Conservation (phyloP, 2,888 invertebrate genomes). For the Amaurobius ferox region DNA sequence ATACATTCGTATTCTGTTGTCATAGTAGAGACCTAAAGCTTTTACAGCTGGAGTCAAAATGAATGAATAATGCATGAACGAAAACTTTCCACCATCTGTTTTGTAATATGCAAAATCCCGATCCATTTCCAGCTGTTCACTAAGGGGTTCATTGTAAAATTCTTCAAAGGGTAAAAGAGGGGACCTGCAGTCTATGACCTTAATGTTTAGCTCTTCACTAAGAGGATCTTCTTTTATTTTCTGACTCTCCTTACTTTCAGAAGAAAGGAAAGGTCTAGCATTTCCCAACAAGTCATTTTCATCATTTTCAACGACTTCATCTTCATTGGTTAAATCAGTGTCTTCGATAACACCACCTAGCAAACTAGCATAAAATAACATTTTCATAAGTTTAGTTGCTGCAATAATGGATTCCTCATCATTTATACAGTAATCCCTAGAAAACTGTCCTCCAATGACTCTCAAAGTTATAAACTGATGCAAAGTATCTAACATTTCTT, state of each 20-base stretch:
- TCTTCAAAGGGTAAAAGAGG: slow-evolving; percentile 91
- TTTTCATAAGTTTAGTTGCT: slow-evolving; percentile 91
- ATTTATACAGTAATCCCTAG: slow-evolving; percentile 86
- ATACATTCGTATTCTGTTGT: slow-evolving; percentile 96
- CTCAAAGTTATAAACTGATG: slow-evolving; percentile 92
- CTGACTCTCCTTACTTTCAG: slow-evolving; percentile 77
- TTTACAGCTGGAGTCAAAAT: slow-evolving; percentile 94
- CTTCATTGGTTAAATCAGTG: slow-evolving; percentile 75
- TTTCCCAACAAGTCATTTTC: slow-evolving; percentile 75
- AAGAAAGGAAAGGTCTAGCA: slow-evolving; percentile 77
- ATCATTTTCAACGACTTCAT: slow-evolving; percentile 78
- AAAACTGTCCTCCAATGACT: slow-evolving; percentile 87
- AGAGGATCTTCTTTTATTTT: slow-evolving; percentile 80
- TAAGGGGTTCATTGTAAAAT: slow-evolving; percentile 95
- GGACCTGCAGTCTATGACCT: slow-evolving; percentile 87
- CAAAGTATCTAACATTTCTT: slow-evolving; percentile 82
- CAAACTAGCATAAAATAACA: slow-evolving; percentile 85
- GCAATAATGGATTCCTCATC: slow-evolving; percentile 90
- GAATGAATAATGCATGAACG: slow-evolving; percentile 93
- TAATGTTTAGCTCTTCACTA: slow-evolving; percentile 85
- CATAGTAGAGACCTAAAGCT: slow-evolving; percentile 92
- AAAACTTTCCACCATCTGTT: slow-evolving; percentile 82
- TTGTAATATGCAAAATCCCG: slow-evolving; percentile 94
- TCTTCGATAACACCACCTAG: slow-evolving; percentile 83
- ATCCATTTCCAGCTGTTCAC: slow-evolving; percentile 95